Evolutionary conservation across 2,113 vertebrate species (phyloP).

Genomic region (Helogale parvula): DNA sequence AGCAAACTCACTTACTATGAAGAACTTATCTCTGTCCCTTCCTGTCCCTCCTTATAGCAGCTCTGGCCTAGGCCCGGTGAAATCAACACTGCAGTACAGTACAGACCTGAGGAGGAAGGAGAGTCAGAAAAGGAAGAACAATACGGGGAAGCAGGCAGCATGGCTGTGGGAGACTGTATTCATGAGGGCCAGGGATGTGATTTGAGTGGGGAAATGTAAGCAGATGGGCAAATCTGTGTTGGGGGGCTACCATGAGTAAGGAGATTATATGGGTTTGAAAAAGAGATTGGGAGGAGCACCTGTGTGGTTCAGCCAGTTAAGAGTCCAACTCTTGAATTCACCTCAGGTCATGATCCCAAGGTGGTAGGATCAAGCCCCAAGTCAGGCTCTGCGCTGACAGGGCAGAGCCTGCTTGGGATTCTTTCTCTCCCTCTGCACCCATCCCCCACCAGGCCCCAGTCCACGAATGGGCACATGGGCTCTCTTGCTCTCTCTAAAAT

Average conservation of each 20-base stretch:
- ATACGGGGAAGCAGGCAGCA: rapidly evolving
- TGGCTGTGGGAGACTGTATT: rapidly evolving
- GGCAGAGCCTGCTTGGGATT: too few species aligned
- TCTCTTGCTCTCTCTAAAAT: too few species aligned
- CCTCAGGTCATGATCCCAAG: too few species aligned
- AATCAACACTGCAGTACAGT: background rate
- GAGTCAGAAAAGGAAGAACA: background rate
- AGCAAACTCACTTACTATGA: background rate
- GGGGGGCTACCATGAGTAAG: background rate
- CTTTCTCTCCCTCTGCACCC: too few species aligned
- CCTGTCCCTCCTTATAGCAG: background rate
- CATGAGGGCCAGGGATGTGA: background rate
- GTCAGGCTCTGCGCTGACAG: too few species aligned
- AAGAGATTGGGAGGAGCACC: background rate
- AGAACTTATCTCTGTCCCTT: background rate
- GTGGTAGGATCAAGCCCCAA: too few species aligned
- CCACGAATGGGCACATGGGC: too few species aligned
- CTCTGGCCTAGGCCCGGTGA: background rate
- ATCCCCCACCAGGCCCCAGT: too few species aligned
- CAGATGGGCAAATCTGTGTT: background rate
- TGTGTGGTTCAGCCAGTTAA: too few species aligned
- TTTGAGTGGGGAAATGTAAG: background rate
- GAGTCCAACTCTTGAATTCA: too few species aligned
- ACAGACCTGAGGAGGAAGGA: background rate
- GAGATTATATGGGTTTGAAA: slow-evolving; percentile 8